Base-by-base conservation (phyloP, 1,140 invertebrate genomes). In the Seison nebaliae region DNA sequence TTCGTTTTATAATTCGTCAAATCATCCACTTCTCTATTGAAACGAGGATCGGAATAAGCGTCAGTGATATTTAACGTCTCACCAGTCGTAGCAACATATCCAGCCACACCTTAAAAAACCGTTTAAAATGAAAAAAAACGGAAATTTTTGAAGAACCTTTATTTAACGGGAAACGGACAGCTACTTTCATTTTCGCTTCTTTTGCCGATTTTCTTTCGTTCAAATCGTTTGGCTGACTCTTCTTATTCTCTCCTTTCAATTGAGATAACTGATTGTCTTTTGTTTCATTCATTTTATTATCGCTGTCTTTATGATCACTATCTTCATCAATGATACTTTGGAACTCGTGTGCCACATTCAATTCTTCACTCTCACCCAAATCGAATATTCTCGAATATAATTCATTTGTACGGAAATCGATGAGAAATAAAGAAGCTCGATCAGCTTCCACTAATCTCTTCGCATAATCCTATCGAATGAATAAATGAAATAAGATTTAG, bases 41-140 rank as follows among this genome's bases (percentile, higher is more conserved):
- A 93, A 44, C 54, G 45, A 0, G 52, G 47, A 46, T 58, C 55
- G 49, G 79, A 70, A 58, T 91, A 91, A 32, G 80, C 81, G 60
- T 91, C 79, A 8, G 78, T 75, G 57, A 88, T 86, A 60, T 88
- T 86, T 46, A 84, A 73, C 8, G 76, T 69, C 52, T 80, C 74
- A 14, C 79, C 80, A 46, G 73, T 81, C 50, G 81, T 71, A 2
- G 81, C 81, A 5, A 86, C 80, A 60, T 78, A 78, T 4, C 81
- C 81, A 1, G 81, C 76, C 46, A 88, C 84, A 20, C 83, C 81
- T 16, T 59, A n/a, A n/a, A n/a, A n/a, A n/a, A n/a, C n/a, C n/a
- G n/a, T n/a, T n/a, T n/a, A n/a, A n/a, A n/a, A n/a, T n/a, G n/a
- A n/a, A n/a, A n/a, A n/a, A n/a, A n/a, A n/a, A n/a, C n/a, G n/a